Conservation (phyloP, 2,888 invertebrate genomes). For the Tetramorium bicarinatum region DNA sequence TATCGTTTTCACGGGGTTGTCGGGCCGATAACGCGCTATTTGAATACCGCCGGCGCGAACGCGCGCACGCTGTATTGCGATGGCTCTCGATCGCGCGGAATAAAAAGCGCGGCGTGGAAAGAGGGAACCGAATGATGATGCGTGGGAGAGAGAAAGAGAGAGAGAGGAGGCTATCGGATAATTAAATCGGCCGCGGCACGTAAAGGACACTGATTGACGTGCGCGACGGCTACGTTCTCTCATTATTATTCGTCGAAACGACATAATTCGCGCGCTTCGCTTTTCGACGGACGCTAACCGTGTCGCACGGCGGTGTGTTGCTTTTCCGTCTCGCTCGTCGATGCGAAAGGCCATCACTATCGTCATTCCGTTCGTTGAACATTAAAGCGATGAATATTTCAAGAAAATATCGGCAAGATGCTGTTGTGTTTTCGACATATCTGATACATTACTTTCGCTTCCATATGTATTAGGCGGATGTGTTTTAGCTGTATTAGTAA, state of each 20-base stretch:
- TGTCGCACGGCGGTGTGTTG: conserved; percentile 60
- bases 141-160: conserved; percentile 23
- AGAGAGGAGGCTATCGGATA: conserved; percentile 85
- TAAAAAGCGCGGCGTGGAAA: conserved; percentile 55
- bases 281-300: conserved; percentile 77
- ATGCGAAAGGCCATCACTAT: conserved; percentile 26
- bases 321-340: conserved; percentile 22
- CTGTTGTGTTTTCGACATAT: not conserved
- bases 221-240: conserved; percentile 72
- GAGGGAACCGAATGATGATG: conserved; percentile 59
- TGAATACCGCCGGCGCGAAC: conserved; percentile 60
- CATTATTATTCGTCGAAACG: conserved; percentile 86
- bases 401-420: conserved; percentile 26
- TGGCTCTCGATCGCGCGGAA: conserved; percentile 71
- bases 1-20: conserved; percentile 68
- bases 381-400: conserved; percentile 69
- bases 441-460: not conserved
- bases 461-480: not conserved
- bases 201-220: conserved; percentile 81
- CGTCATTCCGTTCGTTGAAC: not conserved
- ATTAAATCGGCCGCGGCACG: conserved; percentile 82
- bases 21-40: conserved; percentile 61
- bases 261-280: conserved; percentile 81
- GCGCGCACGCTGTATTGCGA: conserved; percentile 62
- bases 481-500: not conserved